Conservation (phyloP, 2,797 vertebrate species). For the Falco novaeseelandiae region DNA sequence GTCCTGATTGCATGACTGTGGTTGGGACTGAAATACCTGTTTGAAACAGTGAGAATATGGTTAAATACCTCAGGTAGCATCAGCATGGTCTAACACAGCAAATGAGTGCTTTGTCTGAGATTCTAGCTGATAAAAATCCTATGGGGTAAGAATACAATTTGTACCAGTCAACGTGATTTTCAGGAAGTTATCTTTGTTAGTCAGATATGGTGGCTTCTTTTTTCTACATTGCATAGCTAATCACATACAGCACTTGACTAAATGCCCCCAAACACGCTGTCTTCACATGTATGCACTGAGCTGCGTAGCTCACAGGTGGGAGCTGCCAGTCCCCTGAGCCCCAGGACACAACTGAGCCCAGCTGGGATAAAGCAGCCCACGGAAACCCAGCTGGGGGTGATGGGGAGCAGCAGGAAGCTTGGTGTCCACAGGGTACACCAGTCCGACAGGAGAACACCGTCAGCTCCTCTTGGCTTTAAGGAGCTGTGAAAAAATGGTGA, state of each 20-base stretch:
- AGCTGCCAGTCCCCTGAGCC: neutral
- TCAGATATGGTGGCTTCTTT: neutral
- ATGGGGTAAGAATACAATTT: neutral
- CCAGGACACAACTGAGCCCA: neutral
- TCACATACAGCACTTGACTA: neutral
- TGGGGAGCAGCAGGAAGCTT: neutral
- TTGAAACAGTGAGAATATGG: neutral
- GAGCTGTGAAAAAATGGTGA: neutral
- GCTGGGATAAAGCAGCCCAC: neutral
- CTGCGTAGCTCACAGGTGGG: neutral
- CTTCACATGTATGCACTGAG: neutral
- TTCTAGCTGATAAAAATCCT: neutral
- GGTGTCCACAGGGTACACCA: neutral
- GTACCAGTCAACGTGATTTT: neutral
- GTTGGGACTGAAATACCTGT: neutral
- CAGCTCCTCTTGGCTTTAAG: neutral
- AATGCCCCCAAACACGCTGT: neutral
- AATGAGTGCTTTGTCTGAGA: neutral
- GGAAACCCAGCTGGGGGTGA: neutral
- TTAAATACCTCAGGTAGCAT: neutral
- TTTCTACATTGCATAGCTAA: neutral
- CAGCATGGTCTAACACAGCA: neutral
- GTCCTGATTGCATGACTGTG: neutral
- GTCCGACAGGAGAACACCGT: neutral
- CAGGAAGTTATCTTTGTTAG: neutral